A percentile compares a stretch with the other conserved stretches of the same genome.
Conservation (phyloP, 1,140 invertebrate genomes). For the Kradibia gibbosae region DNA sequence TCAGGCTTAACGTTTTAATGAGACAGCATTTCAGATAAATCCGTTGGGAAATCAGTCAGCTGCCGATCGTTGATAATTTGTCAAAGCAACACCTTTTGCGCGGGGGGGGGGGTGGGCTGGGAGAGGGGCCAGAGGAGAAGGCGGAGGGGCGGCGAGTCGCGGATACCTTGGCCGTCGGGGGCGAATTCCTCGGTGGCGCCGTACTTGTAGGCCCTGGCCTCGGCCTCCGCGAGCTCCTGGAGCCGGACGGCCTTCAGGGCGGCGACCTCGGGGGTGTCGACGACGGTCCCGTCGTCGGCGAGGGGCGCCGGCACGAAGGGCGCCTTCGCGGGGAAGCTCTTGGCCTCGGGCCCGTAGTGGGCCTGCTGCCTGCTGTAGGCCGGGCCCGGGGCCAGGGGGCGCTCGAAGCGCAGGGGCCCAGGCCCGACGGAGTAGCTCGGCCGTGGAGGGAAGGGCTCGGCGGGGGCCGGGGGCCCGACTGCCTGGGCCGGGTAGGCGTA, state of each 20-base stretch:
- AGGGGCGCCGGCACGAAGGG: constrained; percentile 73
- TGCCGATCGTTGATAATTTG: too few species aligned
- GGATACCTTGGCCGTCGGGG: constrained; percentile 60
- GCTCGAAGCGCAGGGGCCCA: constrained; percentile 47
- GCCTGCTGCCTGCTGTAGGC: constrained; percentile 54
- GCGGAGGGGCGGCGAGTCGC: too few species aligned
- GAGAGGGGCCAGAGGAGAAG: too few species aligned
- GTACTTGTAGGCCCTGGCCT: constrained; percentile 73
- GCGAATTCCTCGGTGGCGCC: constrained; percentile 65
- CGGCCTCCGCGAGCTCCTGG: constrained; percentile 68
- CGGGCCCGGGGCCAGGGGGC: constrained; percentile 50
- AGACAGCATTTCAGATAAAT: too few species aligned
- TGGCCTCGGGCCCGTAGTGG: constrained; percentile 55
- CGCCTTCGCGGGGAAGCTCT: constrained; percentile 56
- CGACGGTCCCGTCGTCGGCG: constrained; percentile 73
- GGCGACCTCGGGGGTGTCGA: constrained; percentile 77
- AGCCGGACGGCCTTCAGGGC: constrained; percentile 71
- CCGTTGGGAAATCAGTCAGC: too few species aligned
- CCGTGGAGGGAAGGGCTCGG: constrained; percentile 36
- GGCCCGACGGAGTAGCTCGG: constrained; percentile 18
- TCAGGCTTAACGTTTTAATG: too few species aligned
- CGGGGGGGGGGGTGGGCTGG: too few species aligned
- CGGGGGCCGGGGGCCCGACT: constrained; percentile 25
- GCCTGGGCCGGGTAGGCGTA: constrained; percentile 42
- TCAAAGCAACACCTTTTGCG: too few species aligned